These are phyloP conservation scores for Idris sp. DNA, from an alignment of 1,140 invertebrate genomes.

Conservation along the genomic window DNA sequence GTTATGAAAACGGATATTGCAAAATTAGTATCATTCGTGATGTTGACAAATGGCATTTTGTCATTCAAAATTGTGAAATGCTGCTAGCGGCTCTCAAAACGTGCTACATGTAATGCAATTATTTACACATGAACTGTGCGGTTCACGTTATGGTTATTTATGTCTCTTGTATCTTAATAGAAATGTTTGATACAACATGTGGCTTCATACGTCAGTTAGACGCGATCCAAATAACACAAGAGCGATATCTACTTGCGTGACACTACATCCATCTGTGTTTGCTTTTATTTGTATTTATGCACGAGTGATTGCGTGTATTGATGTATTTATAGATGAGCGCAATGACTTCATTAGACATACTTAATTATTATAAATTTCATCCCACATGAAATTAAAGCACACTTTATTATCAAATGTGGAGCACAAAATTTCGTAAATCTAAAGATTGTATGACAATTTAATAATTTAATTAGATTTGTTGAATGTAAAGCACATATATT, in stretches of 20 bases:
- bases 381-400: no score
- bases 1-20: no score
- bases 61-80: constrained; percentile 13
- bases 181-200: constrained; percentile 46
- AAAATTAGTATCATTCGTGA: no score
- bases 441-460: no score
- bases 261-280: constrained; percentile 18
- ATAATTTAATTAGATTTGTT: no score
- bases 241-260: constrained; percentile 32
- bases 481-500: no score
- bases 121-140: constrained; percentile 42
- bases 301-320: constrained; percentile 9
- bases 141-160: constrained; percentile 46
- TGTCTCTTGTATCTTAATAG: constrained; percentile 48
- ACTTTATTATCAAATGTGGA: no score
- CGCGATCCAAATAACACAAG: constrained; percentile 43
- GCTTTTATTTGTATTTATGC: constrained; percentile 41
- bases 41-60: constrained; percentile 12
- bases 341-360: no score
- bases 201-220: constrained; percentile 41
- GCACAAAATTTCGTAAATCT: no score
- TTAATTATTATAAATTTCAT: no score
- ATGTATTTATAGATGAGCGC: constrained; percentile 5
- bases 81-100: constrained; percentile 8
- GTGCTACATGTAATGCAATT: constrained; percentile 34